phyloP scores from a whole-genome alignment of 2,113 vertebrate genomes.

The Albula glossodonta region DNA sequence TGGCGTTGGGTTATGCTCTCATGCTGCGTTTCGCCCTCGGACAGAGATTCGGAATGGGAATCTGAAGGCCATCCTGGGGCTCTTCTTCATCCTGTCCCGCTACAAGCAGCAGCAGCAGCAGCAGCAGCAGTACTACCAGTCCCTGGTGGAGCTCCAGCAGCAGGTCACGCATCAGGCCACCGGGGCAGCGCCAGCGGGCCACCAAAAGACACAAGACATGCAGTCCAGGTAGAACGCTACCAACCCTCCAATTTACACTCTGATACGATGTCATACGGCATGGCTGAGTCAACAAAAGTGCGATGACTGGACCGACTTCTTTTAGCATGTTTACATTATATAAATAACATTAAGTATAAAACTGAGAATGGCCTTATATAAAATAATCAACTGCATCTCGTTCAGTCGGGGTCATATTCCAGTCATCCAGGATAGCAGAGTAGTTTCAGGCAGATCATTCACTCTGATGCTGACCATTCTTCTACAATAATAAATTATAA shows the following conservation, averaged over 20 bases:
- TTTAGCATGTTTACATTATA: too few species aligned
- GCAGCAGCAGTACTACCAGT: constrained; percentile 81
- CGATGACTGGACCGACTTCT: too few species aligned
- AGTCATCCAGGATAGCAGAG: too few species aligned
- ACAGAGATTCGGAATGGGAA: constrained; percentile 89
- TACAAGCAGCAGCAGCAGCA: constrained; percentile 87
- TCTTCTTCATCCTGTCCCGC: constrained; percentile 87
- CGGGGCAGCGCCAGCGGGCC: constrained; percentile 59
- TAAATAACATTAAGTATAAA: too few species aligned
- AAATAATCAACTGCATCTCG: too few species aligned
- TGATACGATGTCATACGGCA: background rate
- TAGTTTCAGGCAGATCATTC: too few species aligned
- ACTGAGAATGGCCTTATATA: too few species aligned
- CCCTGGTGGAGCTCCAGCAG: constrained; percentile 75
- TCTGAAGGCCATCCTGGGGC: constrained; percentile 86
- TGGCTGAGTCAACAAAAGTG: too few species aligned
- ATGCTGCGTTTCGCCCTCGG: constrained; percentile 26
- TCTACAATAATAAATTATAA: too few species aligned
- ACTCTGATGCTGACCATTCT: too few species aligned
- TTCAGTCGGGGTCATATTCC: too few species aligned
- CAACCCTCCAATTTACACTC: background rate
- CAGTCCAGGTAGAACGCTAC: constrained; percentile 75
- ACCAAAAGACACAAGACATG: constrained; percentile 80
- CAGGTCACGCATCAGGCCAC: constrained; percentile 58
- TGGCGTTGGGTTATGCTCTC: too few species aligned